Percentiles rank a stretch among this genome's conserved stretches.
These are phyloP conservation scores for Phaethornis superciliosus DNA, from an alignment of 2,113 vertebrate genomes.

Conservation along the genomic window DNA sequence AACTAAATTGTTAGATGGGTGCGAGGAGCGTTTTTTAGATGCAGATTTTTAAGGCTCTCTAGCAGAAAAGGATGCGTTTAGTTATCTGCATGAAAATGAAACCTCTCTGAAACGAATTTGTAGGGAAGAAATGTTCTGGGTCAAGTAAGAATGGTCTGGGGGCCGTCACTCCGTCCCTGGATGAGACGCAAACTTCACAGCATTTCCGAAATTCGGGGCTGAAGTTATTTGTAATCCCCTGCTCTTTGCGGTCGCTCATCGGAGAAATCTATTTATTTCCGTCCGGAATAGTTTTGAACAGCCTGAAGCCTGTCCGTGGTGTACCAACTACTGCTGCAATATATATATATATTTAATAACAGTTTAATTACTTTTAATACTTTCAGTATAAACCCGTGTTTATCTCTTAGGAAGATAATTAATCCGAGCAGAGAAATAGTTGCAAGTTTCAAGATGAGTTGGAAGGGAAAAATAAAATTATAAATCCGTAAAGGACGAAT, in stretches of 20 bases:
- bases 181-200: neutral
- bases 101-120: neutral
- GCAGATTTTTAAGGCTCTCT: neutral
- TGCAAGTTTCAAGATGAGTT: neutral
- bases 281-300: too few relatives aligned
- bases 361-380: neutral
- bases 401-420: neutral
- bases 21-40: neutral
- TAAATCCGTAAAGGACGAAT: neutral
- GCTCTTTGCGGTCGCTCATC: neutral
- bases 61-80: neutral
- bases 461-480: neutral
- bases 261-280: neutral
- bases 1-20: neutral
- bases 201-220: neutral
- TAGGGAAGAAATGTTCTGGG: neutral
- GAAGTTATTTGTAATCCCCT: neutral
- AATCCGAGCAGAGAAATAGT: neutral
- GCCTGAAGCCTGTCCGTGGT: neutral
- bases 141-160: neutral
- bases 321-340: neutral
- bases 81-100: conserved; percentile 6
- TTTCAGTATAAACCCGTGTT: neutral
- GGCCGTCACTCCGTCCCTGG: neutral
- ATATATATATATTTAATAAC: neutral